These are phyloP conservation scores for Manis pentadactyla DNA, from an alignment of 2,797 vertebrate species.

Conservation along the genomic window DNA sequence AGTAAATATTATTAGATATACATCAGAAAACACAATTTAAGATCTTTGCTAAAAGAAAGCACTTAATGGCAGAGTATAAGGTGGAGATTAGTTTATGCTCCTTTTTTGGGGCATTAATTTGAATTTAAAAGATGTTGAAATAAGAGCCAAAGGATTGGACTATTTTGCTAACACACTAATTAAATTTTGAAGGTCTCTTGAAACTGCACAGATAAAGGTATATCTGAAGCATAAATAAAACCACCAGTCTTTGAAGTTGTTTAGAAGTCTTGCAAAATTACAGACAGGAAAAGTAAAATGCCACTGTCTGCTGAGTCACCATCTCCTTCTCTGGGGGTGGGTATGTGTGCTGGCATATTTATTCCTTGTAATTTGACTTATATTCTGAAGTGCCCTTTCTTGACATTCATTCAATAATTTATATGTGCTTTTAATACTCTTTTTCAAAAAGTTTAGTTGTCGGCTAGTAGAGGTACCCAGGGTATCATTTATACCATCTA, in stretches of 20 bases:
- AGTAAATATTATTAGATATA: not conserved
- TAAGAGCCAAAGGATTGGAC: not conserved
- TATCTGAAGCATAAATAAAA: not conserved
- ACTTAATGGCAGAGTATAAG: not conserved
- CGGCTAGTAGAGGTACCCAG: not conserved
- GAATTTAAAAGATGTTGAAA: conserved; percentile 63
- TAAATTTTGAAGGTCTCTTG: not conserved
- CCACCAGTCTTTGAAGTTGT: not conserved
- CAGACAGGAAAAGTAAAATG: not conserved
- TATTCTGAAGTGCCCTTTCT: not conserved
- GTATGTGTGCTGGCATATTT: not conserved
- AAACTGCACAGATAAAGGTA: not conserved
- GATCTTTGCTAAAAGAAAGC: not conserved
- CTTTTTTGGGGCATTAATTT: not conserved
- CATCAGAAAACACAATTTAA: not conserved
- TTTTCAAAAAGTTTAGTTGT: conserved; percentile 57
- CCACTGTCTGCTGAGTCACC: not conserved
- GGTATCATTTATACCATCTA: conserved; percentile 15
- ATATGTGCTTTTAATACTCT: not conserved
- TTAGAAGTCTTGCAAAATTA: conserved; percentile 45
- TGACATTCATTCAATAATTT: conserved; percentile 51
- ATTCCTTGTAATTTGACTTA: conserved; percentile 47
- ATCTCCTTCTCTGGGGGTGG: not conserved
- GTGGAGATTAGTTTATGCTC: not conserved
- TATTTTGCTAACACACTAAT: conserved; percentile 10